Percentiles rank a stretch among this genome's conserved stretches.
Conservation (phyloP, 1,140 invertebrate genomes). For the Berghia stephanieae region DNA sequence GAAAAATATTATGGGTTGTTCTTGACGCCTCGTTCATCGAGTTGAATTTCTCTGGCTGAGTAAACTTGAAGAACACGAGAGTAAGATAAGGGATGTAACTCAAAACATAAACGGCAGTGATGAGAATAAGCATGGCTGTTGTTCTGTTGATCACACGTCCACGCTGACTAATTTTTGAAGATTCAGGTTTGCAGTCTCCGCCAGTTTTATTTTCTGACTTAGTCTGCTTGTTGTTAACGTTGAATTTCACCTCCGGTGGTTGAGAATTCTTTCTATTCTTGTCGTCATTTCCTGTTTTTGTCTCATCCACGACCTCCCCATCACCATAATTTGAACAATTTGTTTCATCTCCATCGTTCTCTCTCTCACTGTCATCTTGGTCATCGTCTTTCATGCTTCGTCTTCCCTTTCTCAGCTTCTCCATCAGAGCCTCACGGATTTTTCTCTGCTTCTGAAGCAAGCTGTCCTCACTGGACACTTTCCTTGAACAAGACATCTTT, state of each 20-base stretch:
- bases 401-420: not conserved
- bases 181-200: too few species aligned
- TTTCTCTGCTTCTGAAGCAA: not conserved
- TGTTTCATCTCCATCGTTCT: not conserved
- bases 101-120: constrained; percentile 45
- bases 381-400: not conserved
- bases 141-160: constrained; percentile 26
- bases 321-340: not conserved
- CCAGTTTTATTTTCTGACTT: not conserved
- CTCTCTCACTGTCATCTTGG: not conserved
- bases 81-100: constrained; percentile 46
- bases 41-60: constrained; percentile 27
- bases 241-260: not conserved
- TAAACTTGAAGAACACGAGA: constrained; percentile 37
- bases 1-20: constrained; percentile 34
- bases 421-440: not conserved
- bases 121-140: constrained; percentile 47
- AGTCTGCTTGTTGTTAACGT: not conserved
- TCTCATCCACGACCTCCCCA: not conserved
- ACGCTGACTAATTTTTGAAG: too few species aligned
- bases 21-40: constrained; percentile 21
- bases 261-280: not conserved
- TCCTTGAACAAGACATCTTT: not conserved
- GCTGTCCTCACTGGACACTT: not conserved
- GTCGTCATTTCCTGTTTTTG: not conserved